phyloP scores from a whole-genome alignment of 2,888 invertebrate species.

The Spicauda simplicius region DNA sequence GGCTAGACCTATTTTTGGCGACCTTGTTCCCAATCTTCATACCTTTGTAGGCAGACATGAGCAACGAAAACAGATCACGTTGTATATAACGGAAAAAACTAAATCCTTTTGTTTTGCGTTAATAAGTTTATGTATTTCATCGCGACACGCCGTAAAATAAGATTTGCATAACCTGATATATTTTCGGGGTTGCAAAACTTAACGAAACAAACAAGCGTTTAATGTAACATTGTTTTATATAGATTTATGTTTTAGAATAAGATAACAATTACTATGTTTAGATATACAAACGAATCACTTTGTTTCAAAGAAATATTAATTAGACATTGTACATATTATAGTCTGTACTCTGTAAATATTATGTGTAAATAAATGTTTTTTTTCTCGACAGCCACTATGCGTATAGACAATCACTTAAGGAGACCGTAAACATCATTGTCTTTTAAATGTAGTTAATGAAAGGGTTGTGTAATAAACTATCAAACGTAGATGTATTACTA shows the following conservation, averaged over 20 bases:
- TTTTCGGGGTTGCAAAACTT: not conserved
- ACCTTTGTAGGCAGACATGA: constrained; percentile 7
- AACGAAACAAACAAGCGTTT: not conserved
- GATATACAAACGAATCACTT: constrained; percentile 19
- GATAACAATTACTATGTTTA: constrained; percentile 18
- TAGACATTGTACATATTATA: constrained; percentile 35
- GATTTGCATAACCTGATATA: not conserved
- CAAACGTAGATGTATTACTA: constrained; percentile 73
- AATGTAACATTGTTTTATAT: not conserved
- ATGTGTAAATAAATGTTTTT: constrained; percentile 38
- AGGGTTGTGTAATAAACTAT: constrained; percentile 82
- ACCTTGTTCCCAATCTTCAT: constrained; percentile 27
- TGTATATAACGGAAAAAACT: constrained; percentile 12
- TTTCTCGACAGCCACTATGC: constrained; percentile 34
- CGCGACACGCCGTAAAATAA: not conserved
- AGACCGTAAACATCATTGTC: constrained; percentile 50
- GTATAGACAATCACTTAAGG: constrained; percentile 33
- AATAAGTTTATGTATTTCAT: not conserved
- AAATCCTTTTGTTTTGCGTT: not conserved
- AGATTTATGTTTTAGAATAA: constrained; percentile 22
- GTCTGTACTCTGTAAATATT: constrained; percentile 37
- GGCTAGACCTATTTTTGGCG: constrained; percentile 24
- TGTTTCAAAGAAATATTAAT: constrained; percentile 25
- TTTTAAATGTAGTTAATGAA: constrained; percentile 69
- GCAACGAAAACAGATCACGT: constrained; percentile 16